A percentile compares a stretch with the other conserved stretches of the same genome.
Conservation (phyloP, 2,113 vertebrate genomes). For the Procavia capensis region DNA sequence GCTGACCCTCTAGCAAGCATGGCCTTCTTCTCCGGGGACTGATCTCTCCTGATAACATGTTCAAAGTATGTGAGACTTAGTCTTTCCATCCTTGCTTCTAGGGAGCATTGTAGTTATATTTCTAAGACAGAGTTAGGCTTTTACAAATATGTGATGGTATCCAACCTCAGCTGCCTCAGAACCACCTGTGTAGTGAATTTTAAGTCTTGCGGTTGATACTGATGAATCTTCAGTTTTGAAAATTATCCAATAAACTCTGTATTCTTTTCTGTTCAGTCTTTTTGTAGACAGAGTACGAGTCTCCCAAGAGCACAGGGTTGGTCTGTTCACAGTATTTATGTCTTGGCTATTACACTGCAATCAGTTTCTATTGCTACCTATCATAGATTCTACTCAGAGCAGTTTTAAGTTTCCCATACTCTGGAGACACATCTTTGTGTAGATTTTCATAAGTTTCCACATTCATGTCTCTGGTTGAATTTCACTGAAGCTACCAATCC, state of each 20-base stretch:
- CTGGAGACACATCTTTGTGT: neutral
- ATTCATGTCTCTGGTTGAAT: neutral
- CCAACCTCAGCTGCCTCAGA: neutral
- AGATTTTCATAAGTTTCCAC: neutral
- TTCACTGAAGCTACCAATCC: neutral
- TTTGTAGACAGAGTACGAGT: neutral
- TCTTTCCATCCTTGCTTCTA: no score
- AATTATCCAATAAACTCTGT: neutral
- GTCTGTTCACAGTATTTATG: neutral
- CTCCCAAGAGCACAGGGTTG: neutral
- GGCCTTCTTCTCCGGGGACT: no score
- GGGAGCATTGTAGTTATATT: no score
- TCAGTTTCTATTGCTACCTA: neutral
- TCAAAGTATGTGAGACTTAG: no score
- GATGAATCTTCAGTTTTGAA: neutral
- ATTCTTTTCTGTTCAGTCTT: neutral
- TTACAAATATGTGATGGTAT: neutral
- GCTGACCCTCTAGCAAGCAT: no score
- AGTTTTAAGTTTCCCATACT: neutral
- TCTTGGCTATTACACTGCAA: neutral
- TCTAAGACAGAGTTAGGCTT: neutral
- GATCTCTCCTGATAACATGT: no score
- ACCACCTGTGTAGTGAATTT: neutral
- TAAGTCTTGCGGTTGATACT: neutral
- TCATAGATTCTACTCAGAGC: neutral